Percentiles rank a stretch among this genome's conserved stretches.
Evolutionary conservation across 2,888 invertebrate genomes (phyloP).

Genomic region (Phlogophora meticulosa): DNA sequence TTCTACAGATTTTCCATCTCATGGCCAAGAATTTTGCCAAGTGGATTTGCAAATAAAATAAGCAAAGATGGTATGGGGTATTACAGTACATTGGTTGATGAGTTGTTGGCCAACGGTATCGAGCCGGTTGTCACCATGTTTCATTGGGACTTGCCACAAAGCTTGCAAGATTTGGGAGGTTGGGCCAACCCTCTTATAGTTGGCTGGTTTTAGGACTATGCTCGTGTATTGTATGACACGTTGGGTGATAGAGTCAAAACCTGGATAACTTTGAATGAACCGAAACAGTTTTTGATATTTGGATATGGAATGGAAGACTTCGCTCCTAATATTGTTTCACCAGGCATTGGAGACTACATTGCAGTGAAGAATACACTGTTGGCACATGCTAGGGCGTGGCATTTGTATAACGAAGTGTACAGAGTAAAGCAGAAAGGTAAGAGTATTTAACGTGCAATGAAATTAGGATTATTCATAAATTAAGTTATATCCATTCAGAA

Average conservation of each 20-base stretch:
- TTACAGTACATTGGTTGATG: constrained; percentile 92
- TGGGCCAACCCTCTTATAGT: constrained; percentile 86
- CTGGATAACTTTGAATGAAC: constrained; percentile 92
- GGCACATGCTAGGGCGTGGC: constrained; percentile 91
- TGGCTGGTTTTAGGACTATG: constrained; percentile 89
- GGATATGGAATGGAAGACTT: constrained; percentile 85
- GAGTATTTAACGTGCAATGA: constrained; percentile 1
- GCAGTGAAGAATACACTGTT: constrained; percentile 87
- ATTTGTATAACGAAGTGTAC: constrained; percentile 83
- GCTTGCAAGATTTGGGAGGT: constrained; percentile 91
- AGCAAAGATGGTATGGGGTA: constrained; percentile 92
- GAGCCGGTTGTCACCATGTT: constrained; percentile 91
- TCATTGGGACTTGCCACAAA: constrained; percentile 91
- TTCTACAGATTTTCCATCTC: constrained; percentile 92
- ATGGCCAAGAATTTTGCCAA: constrained; percentile 92
- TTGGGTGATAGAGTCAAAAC: constrained; percentile 89
- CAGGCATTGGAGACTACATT: constrained; percentile 89
- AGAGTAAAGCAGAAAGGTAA: constrained; percentile 76
- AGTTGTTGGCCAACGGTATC: constrained; percentile 90
- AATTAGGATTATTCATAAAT: too few relatives aligned
- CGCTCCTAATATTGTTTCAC: constrained; percentile 82
- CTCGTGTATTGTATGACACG: constrained; percentile 81
- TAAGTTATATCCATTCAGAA: too few relatives aligned
- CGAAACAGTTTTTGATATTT: constrained; percentile 80
- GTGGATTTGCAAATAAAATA: constrained; percentile 87